Base-by-base conservation (phyloP, 2,888 invertebrate species). In the Chloroclystis v-ata region DNA sequence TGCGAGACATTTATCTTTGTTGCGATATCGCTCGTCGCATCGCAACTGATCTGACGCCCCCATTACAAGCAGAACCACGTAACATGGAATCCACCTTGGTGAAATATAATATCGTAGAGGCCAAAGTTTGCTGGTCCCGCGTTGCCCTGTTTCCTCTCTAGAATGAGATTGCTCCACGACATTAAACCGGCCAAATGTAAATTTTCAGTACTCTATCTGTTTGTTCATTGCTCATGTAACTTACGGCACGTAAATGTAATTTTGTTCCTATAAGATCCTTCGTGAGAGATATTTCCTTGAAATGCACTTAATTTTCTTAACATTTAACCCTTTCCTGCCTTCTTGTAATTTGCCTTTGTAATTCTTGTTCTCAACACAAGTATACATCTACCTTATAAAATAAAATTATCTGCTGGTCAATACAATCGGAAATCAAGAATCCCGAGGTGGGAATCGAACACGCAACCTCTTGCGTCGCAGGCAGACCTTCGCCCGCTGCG, bases 111-210 rank as follows among this genome's bases (percentile, higher is more conserved):
- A 67, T 66, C 67, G 52, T 46, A 52, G 54, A 63, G 78, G 57
- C 69, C 80, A 65, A 51, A 58, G 57, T 63, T 61, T 35, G 46
- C 59, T 79, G 82, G 85, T 65, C 54, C 62, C 43, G 51, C 48
- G 64, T 65, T 63, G 64, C 67, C 66, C 73, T 67, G 78, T 75
- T 80, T 81, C 81, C 83, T 78, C 67, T 65, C 67, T 66, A 72
- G 72, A 85, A 85, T 79, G 83, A 85, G 82, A 85, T 85, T 83
- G 82, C 80, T 69, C 69, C 78, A 79, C 79, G 81, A 85, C 83
- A 85, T 86, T 87, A 85, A 81, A 78, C 83, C 75, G 64, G 70
- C 74, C 78, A 76, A 76, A 85, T 85, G 83, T 84, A 85, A 82
- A 84, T 84, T 83, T 82, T 78, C 78, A 71, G 81, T 76, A 75